Evolutionary conservation across 2,113 vertebrate species (phyloP), one percentile per base, ranked within the genome.

Genomic region (Hippolais icterina): DNA sequence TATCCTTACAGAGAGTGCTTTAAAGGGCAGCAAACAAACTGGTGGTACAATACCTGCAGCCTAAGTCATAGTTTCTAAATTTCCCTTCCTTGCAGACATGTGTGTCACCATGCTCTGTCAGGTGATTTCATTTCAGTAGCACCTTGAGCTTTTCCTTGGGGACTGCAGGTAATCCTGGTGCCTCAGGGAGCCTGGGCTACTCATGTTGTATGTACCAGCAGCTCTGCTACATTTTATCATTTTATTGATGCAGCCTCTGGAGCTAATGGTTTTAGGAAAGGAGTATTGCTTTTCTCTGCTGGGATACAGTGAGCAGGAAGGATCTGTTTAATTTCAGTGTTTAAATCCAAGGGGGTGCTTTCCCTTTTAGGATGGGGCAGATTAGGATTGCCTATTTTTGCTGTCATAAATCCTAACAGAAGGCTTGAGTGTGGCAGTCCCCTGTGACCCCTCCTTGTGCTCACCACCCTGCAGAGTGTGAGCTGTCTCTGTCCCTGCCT

Each of bases 41-140:
- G 56, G 42, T 16, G 7, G 29, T 68, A 50, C 63, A 46, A n/a
- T 44, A 65, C 12, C 44, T 49, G 59, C 41, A 63, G 75, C 59
- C 41, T 47, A 33, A 60, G 39, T 47, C 18, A 8, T 0, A 4
- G 44, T 54, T 85, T 47, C 60, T 59, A 31, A 52, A 81, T 23
- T 83, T n/a, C 41, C 20, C 20, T 86, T 78, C 57, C 50, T 52
- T 74, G 28, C 13, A 47, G 68, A 31, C 31, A 9, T 50, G 22
- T 46, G 8, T 60, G 37, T 29, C 35, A 53, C n/a, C 0, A 1
- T 83, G 63, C 21, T 12, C 10, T 46, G 22, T 18, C 0, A 0
- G 17, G 11, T 63, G 27, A n/a, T 78, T 88, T 68, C 3, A 47
- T 79, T 76, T 76, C 0, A 0, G 53, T 24, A 77, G 41, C 50